These are phyloP conservation scores for Austrofundulus limnaeus DNA, from an alignment of 2,113 vertebrate species.

Conservation along the genomic window DNA sequence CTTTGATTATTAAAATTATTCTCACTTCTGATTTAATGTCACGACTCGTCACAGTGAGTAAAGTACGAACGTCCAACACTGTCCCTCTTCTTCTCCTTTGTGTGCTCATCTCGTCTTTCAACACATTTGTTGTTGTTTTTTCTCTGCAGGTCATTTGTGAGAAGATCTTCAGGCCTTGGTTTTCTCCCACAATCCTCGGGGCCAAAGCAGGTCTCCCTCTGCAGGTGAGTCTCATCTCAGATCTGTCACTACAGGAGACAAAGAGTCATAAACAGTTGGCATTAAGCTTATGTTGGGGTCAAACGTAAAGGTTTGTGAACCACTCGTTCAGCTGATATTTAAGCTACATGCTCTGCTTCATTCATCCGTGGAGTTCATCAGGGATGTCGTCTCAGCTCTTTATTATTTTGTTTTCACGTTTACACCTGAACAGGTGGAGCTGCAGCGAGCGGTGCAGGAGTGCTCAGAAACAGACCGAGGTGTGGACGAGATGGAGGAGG, in stretches of 20 bases:
- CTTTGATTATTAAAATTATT: no score
- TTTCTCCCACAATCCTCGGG: conserved; percentile 79
- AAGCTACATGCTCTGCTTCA: neutral
- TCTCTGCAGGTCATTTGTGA: conserved; percentile 90
- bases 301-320: no score
- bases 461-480: conserved; percentile 76
- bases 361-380: neutral
- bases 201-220: conserved; percentile 74
- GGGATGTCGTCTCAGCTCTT: neutral
- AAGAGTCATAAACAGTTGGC: no score
- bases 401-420: neutral
- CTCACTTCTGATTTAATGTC: no score
- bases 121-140: neutral
- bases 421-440: conserved; percentile 65
- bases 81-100: no score
- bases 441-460: conserved; percentile 85
- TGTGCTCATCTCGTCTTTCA: no score
- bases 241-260: no score
- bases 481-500: neutral
- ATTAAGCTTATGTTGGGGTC: no score
- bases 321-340: no score
- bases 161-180: conserved; percentile 94
- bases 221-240: conserved; percentile 58
- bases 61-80: neutral
- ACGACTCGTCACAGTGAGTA: no score